Evolutionary conservation across 2,113 vertebrate species (phyloP).

Genomic region (Rhagologus leucostigma): DNA sequence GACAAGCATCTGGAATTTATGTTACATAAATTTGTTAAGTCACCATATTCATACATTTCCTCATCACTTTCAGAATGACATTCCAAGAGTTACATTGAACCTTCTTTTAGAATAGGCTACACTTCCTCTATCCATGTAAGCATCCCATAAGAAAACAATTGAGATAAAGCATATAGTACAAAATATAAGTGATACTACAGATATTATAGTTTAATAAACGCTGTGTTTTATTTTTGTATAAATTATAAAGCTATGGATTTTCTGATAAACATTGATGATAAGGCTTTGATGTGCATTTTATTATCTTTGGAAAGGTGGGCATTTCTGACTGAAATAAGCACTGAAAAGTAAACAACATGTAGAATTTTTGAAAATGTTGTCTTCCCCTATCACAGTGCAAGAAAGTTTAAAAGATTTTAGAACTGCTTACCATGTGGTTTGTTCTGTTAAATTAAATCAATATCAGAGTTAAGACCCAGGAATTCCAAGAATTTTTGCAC

Average conservation of each 20-base stretch:
- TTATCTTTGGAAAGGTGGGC: not conserved
- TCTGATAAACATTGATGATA: not conserved
- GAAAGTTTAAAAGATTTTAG: not conserved
- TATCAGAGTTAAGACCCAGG: not conserved
- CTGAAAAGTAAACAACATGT: not conserved
- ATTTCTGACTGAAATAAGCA: not conserved
- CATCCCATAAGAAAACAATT: not conserved
- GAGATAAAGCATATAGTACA: not conserved
- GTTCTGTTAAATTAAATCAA: not conserved
- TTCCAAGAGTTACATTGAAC: not conserved
- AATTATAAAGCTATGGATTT: not conserved
- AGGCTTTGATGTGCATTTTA: not conserved
- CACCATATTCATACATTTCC: not conserved
- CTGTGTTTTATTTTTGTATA: not conserved
- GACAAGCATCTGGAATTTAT: conserved; percentile 1
- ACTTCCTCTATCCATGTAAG: not conserved
- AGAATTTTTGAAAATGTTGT: not conserved
- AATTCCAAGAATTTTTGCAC: not conserved
- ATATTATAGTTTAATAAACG: not conserved
- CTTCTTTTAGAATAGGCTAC: not conserved
- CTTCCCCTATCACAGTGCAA: not conserved
- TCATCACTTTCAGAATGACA: not conserved
- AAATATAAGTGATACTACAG: not conserved
- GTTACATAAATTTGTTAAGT: not conserved
- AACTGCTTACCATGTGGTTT: not conserved